Evolutionary conservation across 2,797 vertebrate genomes (phyloP).

Genomic region (Dallia pectoralis): DNA sequence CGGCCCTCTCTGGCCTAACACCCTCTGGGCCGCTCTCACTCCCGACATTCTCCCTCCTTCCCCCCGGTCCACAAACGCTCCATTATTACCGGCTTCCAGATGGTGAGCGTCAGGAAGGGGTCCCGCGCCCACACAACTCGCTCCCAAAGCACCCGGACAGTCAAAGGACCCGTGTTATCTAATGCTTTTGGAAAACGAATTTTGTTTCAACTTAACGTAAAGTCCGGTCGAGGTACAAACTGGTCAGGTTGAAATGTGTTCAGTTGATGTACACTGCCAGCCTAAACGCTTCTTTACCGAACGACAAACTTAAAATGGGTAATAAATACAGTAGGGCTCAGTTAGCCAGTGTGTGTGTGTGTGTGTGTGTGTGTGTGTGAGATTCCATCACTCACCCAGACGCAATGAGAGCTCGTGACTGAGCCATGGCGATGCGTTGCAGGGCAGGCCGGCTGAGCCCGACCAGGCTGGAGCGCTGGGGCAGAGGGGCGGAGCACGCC

Average conservation of each 20-base stretch:
- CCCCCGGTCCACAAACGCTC: slow-evolving; percentile 37
- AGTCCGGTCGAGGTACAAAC: too few species aligned
- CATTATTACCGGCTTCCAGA: slow-evolving; percentile 44
- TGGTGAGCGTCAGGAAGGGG: slow-evolving; percentile 37
- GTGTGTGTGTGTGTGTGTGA: not conserved
- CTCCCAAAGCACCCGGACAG: too few species aligned
- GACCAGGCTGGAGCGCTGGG: slow-evolving; percentile 74
- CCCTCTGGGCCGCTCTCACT: slow-evolving; percentile 32
- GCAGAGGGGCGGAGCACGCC: slow-evolving; percentile 68
- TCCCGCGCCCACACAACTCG: not conserved
- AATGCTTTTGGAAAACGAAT: too few species aligned
- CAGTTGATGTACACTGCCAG: too few species aligned
- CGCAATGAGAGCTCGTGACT: slow-evolving; percentile 91
- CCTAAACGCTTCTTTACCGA: too few species aligned
- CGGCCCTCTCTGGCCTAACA: slow-evolving; percentile 38
- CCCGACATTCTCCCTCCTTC: slow-evolving; percentile 23
- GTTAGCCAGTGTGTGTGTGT: not conserved
- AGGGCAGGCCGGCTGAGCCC: slow-evolving; percentile 84
- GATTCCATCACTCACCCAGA: slow-evolving; percentile 81
- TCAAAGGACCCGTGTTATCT: too few species aligned
- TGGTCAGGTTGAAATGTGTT: too few species aligned
- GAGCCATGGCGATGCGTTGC: slow-evolving; percentile 89
- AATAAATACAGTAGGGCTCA: too few species aligned
- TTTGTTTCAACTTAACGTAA: too few species aligned
- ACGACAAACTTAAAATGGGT: too few species aligned